These are phyloP conservation scores for Rhagoletis pomonella DNA, from an alignment of 1,140 invertebrate genomes.

Conservation along the genomic window DNA sequence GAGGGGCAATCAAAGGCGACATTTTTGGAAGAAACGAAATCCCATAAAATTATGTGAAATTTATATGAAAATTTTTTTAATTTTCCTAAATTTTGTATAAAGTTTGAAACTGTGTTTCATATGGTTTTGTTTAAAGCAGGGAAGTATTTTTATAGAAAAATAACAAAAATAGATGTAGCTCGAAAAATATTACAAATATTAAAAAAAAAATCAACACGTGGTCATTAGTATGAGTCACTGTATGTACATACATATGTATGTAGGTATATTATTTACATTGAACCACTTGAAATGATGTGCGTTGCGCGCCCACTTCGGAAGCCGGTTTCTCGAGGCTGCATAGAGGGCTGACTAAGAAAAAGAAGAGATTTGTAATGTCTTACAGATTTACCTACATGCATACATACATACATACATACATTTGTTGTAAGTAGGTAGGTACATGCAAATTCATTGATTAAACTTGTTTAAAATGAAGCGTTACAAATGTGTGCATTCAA, in stretches of 20 bases:
- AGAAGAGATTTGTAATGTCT: no score
- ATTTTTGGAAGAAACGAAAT: no score
- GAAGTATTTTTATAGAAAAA: no score
- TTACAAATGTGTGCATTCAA: neutral
- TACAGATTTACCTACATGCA: neutral
- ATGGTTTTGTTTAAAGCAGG: no score
- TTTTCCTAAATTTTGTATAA: no score
- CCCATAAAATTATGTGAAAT: no score
- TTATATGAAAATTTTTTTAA: no score
- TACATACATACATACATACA: neutral
- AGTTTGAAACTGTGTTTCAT: no score
- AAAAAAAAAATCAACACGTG: neutral
- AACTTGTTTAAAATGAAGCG: constrained; percentile 39
- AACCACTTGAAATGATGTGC: neutral
- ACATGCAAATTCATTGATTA: neutral
- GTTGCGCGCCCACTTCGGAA: neutral
- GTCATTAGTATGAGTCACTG: no score
- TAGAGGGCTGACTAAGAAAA: neutral
- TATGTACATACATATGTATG: neutral
- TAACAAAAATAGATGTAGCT: no score
- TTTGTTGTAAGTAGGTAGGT: neutral
- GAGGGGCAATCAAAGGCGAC: no score
- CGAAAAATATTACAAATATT: neutral
- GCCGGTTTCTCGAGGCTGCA: constrained; percentile 20
- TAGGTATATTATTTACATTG: neutral